Conservation (phyloP, 2,888 invertebrate genomes). For the Stenurella melanura region DNA sequence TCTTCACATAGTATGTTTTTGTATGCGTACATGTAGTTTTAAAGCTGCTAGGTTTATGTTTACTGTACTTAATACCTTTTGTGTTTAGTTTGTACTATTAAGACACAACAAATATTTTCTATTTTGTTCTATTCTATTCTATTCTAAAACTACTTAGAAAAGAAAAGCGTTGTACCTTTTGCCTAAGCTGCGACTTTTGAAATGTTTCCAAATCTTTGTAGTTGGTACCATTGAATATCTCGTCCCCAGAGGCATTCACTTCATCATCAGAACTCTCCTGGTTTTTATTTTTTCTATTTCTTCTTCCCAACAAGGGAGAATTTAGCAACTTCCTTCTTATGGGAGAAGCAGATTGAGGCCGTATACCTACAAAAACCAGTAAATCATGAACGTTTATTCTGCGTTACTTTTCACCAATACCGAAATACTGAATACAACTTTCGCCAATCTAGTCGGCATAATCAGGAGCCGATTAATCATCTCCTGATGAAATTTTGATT, state of each 20-base stretch:
- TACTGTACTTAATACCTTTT: no score
- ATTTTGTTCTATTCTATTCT: no score
- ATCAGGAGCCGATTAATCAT: no score
- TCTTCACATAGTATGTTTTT: no score
- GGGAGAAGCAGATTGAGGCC: constrained; percentile 87
- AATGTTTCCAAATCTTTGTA: constrained; percentile 92
- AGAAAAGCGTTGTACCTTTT: constrained; percentile 80
- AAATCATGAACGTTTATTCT: background rate
- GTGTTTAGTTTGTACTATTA: no score
- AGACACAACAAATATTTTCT: no score
- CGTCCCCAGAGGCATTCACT: constrained; percentile 76
- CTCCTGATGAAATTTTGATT: no score
- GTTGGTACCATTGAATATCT: constrained; percentile 81
- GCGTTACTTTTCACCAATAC: background rate
- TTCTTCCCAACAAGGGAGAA: constrained; percentile 87
- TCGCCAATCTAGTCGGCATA: no score
- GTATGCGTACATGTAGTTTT: no score
- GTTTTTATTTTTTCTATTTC: constrained; percentile 84
- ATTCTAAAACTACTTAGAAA: background rate
- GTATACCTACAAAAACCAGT: constrained; percentile 73
- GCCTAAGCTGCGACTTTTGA: constrained; percentile 92
- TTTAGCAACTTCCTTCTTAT: constrained; percentile 87
- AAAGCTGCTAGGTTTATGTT: no score
- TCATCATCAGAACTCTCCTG: constrained; percentile 88
- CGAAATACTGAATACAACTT: background rate